These are phyloP conservation scores for Crocuta crocuta DNA, from an alignment of 2,113 vertebrate genomes.

Conservation along the genomic window DNA sequence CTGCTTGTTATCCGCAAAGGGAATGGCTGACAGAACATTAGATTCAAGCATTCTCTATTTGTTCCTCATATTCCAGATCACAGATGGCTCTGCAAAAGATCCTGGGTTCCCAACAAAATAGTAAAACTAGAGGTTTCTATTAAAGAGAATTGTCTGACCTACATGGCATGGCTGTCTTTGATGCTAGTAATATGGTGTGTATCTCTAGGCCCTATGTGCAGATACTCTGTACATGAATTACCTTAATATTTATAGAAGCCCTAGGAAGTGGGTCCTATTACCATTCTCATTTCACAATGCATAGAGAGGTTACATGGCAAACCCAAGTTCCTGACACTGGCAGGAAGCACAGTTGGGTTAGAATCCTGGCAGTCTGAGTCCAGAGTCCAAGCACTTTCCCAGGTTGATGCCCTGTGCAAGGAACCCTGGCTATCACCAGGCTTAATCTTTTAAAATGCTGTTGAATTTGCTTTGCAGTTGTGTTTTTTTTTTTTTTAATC, in stretches of 20 bases:
- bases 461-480: neutral
- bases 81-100: neutral
- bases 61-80: neutral
- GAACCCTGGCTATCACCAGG: too few relatives aligned
- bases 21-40: neutral
- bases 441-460: neutral
- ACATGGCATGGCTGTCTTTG: fast-evolving
- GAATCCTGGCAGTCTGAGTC: neutral
- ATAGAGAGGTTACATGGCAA: neutral
- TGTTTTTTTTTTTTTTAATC: neutral
- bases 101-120: neutral
- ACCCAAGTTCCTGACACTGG: neutral
- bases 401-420: fast-evolving
- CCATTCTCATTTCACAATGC: too few relatives aligned
- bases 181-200: fast-evolving
- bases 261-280: neutral
- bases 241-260: neutral
- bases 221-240: neutral
- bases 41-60: neutral
- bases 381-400: neutral
- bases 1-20: neutral
- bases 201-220: neutral
- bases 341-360: neutral
- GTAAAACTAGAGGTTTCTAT: neutral
- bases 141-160: neutral